Evolutionary conservation across 2,888 invertebrate species (phyloP), one percentile per base, ranked within the genome.

Genomic region (Troides aeacus): DNA sequence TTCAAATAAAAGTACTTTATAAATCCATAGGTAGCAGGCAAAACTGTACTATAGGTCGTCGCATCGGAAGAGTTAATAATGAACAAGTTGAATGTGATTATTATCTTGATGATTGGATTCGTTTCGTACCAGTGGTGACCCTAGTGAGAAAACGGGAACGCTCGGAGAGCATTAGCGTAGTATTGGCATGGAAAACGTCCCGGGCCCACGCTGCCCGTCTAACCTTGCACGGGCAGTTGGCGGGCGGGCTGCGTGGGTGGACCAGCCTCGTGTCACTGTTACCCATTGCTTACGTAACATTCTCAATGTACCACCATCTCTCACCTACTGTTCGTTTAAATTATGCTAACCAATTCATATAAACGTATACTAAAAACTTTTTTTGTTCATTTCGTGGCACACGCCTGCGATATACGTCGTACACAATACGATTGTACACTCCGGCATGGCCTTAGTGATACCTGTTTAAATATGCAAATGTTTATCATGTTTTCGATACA

Each of bases 141-240:
- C 70, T 70, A 42, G 30, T 36, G 56, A 23, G 8, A 12, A 42
- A 70, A 53, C 50, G 70, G 56, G 65, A 70, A 53, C 68, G 56
- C 53, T 64, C 50, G 58, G 46, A 66, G 64, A 71, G 58, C 64
- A 71, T 71, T 60, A 65, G 74, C 74, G 77, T 78, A 74, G 76
- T 81, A 81, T 84, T 86, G 81, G 83, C 84, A 80, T 80, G 78
- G 78, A 78, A 77, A 76, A 78, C 77, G 79, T 77, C 78, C 75
- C 79, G 78, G 78, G 78, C 88, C 89, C 85, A 88, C 89, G 86
- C 85, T 78, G 77, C 74, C 77, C 75, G 73, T 64, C 79, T 86
- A 87, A 89, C 89, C 90, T 90, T 90, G 89, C 81, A 80, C 81
- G 86, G 84, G 84, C 86, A 85, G 88, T 82, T 87, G 85, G 84